These are phyloP conservation scores for Pediacus dermestoides DNA, from an alignment of 2,888 invertebrate species.

Conservation along the genomic window DNA sequence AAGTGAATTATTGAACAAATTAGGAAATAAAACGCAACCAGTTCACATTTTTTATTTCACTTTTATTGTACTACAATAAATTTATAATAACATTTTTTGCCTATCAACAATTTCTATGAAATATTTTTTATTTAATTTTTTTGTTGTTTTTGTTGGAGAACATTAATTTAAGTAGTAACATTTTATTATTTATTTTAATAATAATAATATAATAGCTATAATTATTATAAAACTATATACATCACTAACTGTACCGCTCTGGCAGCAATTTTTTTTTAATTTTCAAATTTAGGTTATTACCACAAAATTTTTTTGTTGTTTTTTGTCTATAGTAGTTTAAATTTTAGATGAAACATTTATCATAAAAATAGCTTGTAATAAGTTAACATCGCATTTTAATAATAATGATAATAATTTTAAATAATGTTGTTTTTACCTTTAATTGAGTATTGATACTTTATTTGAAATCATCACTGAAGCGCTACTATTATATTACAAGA, in stretches of 20 bases:
- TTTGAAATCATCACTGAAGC: no score
- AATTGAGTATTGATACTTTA: conserved; percentile 25
- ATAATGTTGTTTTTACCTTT: no score
- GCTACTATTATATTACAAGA: no score
- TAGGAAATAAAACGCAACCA: no score
- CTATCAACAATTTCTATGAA: conserved; percentile 43
- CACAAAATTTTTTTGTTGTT: conserved; percentile 25
- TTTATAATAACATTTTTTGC: conserved; percentile 40
- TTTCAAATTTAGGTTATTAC: conserved; percentile 26
- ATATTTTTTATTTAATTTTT: no score
- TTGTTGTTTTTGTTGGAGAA: conserved; percentile 26
- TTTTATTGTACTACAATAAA: conserved; percentile 39
- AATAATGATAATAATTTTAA: no score
- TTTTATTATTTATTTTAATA: conserved; percentile 16
- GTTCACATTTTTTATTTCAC: no score
- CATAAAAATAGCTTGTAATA: conserved; percentile 34
- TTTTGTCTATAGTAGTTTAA: conserved; percentile 19
- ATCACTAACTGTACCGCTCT: conserved; percentile 36
- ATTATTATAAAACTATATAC: conserved; percentile 46
- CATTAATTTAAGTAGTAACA: conserved; percentile 35
- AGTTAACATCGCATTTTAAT: conserved; percentile 29
- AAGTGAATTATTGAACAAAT: no score
- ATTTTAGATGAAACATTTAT: conserved; percentile 27
- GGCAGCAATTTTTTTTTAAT: conserved; percentile 21
- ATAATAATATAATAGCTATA: conserved; percentile 34